A percentile compares a stretch with the other conserved stretches of the same genome.
These are phyloP conservation scores for Drosophila jambulina DNA, from an alignment of 1,140 invertebrate genomes.

Conservation along the genomic window DNA sequence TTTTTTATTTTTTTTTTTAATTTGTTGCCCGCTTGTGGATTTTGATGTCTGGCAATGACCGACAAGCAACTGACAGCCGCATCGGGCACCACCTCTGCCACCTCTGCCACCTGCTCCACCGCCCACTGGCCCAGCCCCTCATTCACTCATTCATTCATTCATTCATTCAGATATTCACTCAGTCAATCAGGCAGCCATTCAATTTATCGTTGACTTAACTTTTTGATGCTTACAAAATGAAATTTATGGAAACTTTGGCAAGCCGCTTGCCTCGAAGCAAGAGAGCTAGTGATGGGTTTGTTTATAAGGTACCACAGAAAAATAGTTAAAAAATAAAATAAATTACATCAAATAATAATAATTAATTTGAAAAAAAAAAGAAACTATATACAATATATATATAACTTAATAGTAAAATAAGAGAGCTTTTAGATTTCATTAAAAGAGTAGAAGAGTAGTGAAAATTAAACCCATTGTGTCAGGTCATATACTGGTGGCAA, in stretches of 20 bases:
- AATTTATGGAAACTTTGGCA: conserved; percentile 69
- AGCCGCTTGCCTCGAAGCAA: not conserved
- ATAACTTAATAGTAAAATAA: not conserved
- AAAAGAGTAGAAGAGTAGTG: too few species aligned
- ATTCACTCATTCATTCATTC: conserved; percentile 53
- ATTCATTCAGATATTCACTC: conserved; percentile 45
- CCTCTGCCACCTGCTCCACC: not conserved
- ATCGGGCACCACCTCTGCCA: not conserved
- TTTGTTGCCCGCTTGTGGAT: conserved; percentile 25
- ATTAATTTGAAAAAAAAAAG: not conserved
- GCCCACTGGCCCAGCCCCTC: conserved; percentile 31
- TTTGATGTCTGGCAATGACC: conserved; percentile 68
- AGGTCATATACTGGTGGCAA: not conserved
- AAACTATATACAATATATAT: too few species aligned
- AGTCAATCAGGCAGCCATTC: conserved; percentile 77
- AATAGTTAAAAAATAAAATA: too few species aligned
- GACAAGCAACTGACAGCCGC: conserved; percentile 56
- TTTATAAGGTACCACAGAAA: not conserved
- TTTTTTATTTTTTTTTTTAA: conserved; percentile 8
- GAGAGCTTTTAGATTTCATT: not conserved
- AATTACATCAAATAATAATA: too few species aligned
- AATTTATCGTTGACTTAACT: conserved; percentile 82
- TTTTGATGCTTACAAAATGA: conserved; percentile 82
- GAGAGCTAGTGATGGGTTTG: not conserved
- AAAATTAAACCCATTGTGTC: not conserved